Evolutionary conservation across 2,113 vertebrate species (phyloP).

Genomic region (Tragulus kanchil): DNA sequence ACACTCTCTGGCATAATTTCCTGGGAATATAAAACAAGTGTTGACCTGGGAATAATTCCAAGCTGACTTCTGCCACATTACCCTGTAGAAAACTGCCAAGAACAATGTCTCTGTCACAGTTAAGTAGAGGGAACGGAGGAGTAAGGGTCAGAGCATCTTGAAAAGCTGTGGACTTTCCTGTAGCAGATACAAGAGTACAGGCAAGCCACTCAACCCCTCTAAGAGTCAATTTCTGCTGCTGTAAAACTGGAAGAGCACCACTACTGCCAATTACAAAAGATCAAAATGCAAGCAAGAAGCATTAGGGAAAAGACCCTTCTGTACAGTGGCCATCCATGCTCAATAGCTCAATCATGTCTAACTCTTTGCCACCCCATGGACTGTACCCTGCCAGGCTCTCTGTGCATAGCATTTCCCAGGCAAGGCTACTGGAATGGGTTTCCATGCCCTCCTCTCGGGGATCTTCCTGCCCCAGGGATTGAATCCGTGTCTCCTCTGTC

Average conservation of each 20-base stretch:
- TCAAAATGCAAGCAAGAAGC: background rate
- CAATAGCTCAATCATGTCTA: background rate
- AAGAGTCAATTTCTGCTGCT: background rate
- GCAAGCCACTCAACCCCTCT: background rate
- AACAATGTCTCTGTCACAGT: background rate
- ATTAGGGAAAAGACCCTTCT: background rate
- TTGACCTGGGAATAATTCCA: background rate
- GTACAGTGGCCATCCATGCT: background rate
- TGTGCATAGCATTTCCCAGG: background rate
- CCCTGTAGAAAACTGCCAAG: background rate
- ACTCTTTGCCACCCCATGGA: background rate
- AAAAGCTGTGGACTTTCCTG: background rate
- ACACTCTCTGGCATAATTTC: background rate
- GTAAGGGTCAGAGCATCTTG: background rate
- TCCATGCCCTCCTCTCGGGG: background rate
- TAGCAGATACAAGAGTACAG: background rate
- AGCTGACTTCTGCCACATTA: background rate
- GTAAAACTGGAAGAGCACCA: background rate
- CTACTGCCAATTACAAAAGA: background rate
- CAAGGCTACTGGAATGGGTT: background rate
- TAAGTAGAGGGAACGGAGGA: background rate
- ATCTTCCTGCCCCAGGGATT: background rate
- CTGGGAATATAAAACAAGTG: too few relatives aligned
- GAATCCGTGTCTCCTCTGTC: fast-evolving
- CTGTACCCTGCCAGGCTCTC: background rate